Evolutionary conservation across 2,888 invertebrate species (phyloP).

Genomic region (Timandra comae): DNA sequence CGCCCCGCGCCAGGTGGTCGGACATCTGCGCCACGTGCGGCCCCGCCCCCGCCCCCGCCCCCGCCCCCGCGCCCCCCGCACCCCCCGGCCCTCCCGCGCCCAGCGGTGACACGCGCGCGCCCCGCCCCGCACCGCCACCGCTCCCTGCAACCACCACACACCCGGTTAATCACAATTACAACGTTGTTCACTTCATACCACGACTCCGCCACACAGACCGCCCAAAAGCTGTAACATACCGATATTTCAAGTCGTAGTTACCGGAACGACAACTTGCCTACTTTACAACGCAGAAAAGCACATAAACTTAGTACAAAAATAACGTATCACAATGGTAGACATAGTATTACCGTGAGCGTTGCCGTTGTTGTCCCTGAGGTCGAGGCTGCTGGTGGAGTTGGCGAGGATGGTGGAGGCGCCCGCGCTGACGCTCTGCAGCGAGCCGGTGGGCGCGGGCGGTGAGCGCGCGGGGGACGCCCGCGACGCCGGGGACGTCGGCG

Average conservation of each 20-base stretch:
- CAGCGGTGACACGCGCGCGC: slow-evolving; percentile 35
- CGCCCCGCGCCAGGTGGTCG: slow-evolving; percentile 52
- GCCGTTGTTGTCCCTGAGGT: slow-evolving; percentile 32
- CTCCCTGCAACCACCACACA: background rate
- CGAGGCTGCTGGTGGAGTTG: slow-evolving; percentile 63
- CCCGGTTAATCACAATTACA: no score
- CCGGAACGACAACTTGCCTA: no score
- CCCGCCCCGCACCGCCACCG: slow-evolving; percentile 11
- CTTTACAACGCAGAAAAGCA: no score
- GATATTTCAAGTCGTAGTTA: no score
- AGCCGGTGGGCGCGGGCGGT: slow-evolving; percentile 43
- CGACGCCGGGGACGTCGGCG: slow-evolving; percentile 6
- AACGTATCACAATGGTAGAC: no score
- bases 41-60: slow-evolving; percentile 34
- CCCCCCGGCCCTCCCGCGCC: slow-evolving; percentile 30
- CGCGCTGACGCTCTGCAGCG: slow-evolving; percentile 74
- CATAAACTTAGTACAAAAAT: no score
- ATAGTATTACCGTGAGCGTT: no score
- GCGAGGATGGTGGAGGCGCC: slow-evolving; percentile 79
- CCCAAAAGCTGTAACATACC: no score
- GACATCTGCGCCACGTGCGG: slow-evolving; percentile 48
- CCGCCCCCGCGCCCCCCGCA: slow-evolving; percentile 11
- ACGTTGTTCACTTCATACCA: no score
- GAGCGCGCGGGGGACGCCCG: slow-evolving; percentile 7
- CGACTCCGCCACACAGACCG: no score